Base-by-base conservation (phyloP, 2,888 invertebrate species). In the Molorchus minor region DNA sequence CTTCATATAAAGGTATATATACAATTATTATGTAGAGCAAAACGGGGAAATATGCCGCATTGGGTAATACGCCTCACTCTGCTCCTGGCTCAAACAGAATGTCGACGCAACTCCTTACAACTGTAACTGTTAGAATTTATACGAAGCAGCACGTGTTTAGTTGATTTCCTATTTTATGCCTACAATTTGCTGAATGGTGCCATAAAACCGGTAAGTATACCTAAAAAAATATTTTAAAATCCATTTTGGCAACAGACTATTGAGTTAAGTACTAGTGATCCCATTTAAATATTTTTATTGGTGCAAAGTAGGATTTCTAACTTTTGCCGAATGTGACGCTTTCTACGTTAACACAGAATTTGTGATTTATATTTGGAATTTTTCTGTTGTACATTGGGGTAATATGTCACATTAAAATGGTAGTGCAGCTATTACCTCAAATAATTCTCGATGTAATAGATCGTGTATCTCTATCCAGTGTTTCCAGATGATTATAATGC, bases 351-450 rank as follows among this genome's bases (percentile, higher is more conserved):
- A n/a, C n/a, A n/a, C n/a, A n/a, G n/a, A n/a, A 29, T 40, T 52
- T 52, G 36, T 29, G 16, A 51, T 40, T 16, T 51, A 16, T 51
- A 52, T 19, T 38, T 13, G 41, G 21, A 52, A 40, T 12, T 52
- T 16, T 41, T 40, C 21, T 21, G 20, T 41, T 52, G 16, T 41
- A 41, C 40, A 41, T 40, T 52, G 52, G 52, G 40, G 52, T 52
- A 52, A 52, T 52, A 52, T 52, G 52, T 15, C 52, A 16, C 41
- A 52, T 36, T 52, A 56, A 56, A 56, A 47, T 56, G 38, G 47
- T 56, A 40, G 15, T 36, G 56, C 56, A 56, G n/a, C n/a, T n/a
- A n/a, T n/a, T n/a, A n/a, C n/a, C n/a, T n/a, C n/a, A n/a, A n/a
- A n/a, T n/a, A n/a, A n/a, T n/a, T 56, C 36, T 56, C 49, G n/a